Percentiles rank a stretch among this genome's conserved stretches.
These are phyloP conservation scores for Ochropleura leucogaster DNA, from an alignment of 2,888 invertebrate species.

Conservation along the genomic window DNA sequence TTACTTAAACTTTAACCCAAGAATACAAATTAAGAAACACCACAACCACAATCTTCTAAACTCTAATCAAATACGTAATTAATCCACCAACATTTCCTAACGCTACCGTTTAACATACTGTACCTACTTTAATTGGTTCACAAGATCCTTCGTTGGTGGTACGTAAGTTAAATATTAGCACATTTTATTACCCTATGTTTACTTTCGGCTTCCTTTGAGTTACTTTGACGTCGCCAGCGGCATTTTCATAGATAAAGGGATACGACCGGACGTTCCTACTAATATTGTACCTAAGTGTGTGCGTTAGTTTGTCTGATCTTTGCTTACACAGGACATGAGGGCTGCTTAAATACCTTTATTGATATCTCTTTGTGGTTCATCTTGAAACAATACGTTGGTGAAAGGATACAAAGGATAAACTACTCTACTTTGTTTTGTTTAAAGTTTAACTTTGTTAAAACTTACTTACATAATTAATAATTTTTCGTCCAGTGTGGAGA, in stretches of 20 bases:
- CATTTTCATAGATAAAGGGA: conserved; percentile 76
- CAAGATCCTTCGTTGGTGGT: conserved; percentile 77
- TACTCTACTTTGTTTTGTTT: not conserved
- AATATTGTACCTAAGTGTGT: conserved; percentile 60
- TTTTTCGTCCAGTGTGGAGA: not conserved
- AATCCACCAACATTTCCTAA: conserved; percentile 9
- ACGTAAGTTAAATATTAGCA: conserved; percentile 85
- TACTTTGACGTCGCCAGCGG: conserved; percentile 76
- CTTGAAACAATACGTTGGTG: conserved; percentile 23
- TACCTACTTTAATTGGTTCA: conserved; percentile 74
- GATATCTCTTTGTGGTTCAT: conserved; percentile 40
- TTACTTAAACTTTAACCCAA: not conserved
- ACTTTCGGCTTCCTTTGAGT: conserved; percentile 80
- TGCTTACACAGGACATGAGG: conserved; percentile 64
- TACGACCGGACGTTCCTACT: conserved; percentile 61
- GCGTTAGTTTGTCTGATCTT: conserved; percentile 67
- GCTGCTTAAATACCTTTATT: conserved; percentile 42
- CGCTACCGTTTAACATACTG: conserved; percentile 31
- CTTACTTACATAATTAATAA: not conserved
- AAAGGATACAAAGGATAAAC: not conserved
- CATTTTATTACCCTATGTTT: conserved; percentile 84
- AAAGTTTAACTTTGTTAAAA: conserved; percentile 1
- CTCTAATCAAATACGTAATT: conserved; percentile 37
- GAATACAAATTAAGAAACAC: not conserved
- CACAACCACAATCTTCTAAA: conserved; percentile 3